Conservation (phyloP, 2,888 invertebrate genomes). For the Thecophora atra region DNA sequence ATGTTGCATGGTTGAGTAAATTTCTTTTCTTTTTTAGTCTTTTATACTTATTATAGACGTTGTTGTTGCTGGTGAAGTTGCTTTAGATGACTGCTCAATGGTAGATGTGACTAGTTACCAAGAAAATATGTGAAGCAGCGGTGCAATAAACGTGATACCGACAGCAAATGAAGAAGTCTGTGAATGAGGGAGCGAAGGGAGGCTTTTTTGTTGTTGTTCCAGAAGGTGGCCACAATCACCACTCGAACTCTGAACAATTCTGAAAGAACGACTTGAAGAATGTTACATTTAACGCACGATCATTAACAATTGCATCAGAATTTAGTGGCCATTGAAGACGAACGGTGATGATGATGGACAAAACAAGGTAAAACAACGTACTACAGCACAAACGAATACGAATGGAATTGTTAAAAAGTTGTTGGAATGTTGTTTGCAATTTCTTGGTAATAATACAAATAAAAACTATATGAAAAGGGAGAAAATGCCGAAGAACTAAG, state of each 20-base stretch:
- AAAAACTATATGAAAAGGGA: not conserved
- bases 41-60: not conserved
- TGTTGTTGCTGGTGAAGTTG: not conserved
- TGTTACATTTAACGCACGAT: constrained; percentile 61
- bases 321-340: not conserved
- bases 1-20: constrained; percentile 16
- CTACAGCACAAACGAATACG: not conserved
- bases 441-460: constrained; percentile 1
- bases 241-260: too few species aligned
- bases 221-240: not conserved
- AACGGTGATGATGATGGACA: not conserved
- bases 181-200: not conserved
- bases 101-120: not conserved
- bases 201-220: not conserved
- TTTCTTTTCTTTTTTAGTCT: constrained; percentile 1
- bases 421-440: constrained; percentile 33
- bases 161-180: not conserved
- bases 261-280: not conserved
- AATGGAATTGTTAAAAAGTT: constrained; percentile 26
- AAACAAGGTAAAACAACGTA: not conserved
- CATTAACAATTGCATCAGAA: constrained; percentile 52
- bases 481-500: not conserved
- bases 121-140: not conserved
- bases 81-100: not conserved
- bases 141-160: too few species aligned